Conservation (phyloP, 2,797 vertebrate genomes). For the Hyperoplus lanceolatus region DNA sequence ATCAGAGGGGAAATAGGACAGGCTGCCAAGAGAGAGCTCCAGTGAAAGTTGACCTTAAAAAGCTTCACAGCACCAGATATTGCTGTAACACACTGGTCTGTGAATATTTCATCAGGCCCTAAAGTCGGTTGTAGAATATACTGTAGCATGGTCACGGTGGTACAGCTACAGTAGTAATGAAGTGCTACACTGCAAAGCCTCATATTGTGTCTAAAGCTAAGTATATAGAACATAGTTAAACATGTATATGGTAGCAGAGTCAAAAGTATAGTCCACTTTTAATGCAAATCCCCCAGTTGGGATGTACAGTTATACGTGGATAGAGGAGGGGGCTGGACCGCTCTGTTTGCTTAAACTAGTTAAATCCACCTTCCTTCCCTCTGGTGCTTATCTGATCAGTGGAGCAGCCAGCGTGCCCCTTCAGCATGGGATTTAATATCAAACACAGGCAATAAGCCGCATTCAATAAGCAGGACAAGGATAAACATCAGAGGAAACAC, state of each 20-base stretch:
- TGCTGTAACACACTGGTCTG: conserved; percentile 66
- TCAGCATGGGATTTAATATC: conserved; percentile 73
- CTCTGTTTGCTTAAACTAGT: conserved; percentile 76
- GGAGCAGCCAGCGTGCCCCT: conserved; percentile 57
- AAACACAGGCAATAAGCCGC: conserved; percentile 67
- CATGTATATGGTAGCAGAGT: conserved; percentile 25
- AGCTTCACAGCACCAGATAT: conserved; percentile 62
- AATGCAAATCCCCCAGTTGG: conserved; percentile 61
- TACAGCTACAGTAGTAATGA: conserved; percentile 36
- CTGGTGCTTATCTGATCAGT: conserved; percentile 79
- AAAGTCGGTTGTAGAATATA: conserved; percentile 60
- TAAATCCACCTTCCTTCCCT: conserved; percentile 70
- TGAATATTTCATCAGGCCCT: conserved; percentile 73
- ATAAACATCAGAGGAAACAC: conserved; percentile 70
- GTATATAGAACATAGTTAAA: conserved; percentile 30
- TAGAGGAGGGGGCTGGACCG: conserved; percentile 35
- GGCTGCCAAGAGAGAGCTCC: conserved; percentile 47
- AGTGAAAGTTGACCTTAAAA: conserved; percentile 76
- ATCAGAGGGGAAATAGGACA: conserved; percentile 59
- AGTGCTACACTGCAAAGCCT: conserved; percentile 23
- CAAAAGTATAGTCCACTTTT: conserved; percentile 49
- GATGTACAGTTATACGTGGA: conserved; percentile 46
- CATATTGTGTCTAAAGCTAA: conserved; percentile 21
- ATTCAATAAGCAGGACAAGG: conserved; percentile 70
- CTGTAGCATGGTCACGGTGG: conserved; percentile 13